Evolutionary conservation across 2,113 vertebrate species (phyloP).

Genomic region (Trachemys scripta): DNA sequence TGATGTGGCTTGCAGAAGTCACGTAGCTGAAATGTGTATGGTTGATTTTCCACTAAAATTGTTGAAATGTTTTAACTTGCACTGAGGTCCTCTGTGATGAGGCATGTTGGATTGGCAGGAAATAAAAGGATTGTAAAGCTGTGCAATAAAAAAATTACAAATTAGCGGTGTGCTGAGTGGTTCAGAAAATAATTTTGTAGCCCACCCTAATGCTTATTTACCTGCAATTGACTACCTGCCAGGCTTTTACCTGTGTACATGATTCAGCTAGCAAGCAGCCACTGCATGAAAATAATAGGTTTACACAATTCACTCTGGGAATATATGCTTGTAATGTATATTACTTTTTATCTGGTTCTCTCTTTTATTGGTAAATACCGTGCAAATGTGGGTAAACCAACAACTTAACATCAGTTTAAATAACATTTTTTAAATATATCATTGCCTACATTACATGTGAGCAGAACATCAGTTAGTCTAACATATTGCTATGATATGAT

Average conservation of each 20-base stretch:
- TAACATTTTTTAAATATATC: neutral
- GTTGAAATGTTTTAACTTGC: neutral
- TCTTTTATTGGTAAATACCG: neutral
- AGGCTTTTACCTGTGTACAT: neutral
- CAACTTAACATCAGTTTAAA: neutral
- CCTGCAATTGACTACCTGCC: neutral
- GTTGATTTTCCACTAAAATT: neutral
- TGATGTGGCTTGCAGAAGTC: conserved; percentile 66
- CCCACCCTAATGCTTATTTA: neutral
- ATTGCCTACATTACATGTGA: neutral
- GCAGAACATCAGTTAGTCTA: neutral
- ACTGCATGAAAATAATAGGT: neutral
- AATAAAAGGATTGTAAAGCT: neutral
- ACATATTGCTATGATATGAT: neutral
- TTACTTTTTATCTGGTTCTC: neutral
- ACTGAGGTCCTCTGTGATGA: neutral
- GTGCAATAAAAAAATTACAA: neutral
- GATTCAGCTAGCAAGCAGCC: neutral
- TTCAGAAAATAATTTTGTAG: neutral
- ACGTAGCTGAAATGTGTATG: neutral
- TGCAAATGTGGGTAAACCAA: neutral
- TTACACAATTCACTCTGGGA: neutral
- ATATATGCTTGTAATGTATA: neutral
- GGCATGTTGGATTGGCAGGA: neutral
- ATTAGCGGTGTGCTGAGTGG: neutral